phyloP scores from a whole-genome alignment of 2,113 vertebrate genomes.

The Megaceryle torquata region DNA sequence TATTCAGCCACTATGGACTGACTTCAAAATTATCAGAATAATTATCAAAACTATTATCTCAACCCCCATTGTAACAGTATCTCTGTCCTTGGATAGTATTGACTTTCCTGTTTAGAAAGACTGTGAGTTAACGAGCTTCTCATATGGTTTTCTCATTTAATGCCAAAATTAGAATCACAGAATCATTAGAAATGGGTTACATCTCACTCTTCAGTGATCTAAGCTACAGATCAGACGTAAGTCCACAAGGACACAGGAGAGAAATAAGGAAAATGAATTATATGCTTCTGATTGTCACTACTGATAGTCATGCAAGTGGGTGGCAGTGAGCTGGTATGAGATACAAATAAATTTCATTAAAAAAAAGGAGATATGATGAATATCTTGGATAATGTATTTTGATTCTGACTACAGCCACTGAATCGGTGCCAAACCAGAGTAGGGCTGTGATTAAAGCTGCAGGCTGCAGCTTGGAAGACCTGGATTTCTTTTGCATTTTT shows the following conservation, averaged over 20 bases:
- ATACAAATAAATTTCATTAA: not conserved
- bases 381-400: not conserved
- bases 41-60: not conserved
- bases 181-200: not conserved
- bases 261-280: slow-evolving; percentile 1
- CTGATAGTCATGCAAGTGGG: not conserved
- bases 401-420: not conserved
- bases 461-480: not conserved
- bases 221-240: not conserved
- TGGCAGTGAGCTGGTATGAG: not conserved
- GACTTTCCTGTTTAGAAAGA: not conserved
- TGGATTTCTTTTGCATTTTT: slow-evolving; percentile 35
- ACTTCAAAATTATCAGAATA: not conserved
- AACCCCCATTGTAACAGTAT: not conserved
- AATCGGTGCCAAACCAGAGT: not conserved
- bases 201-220: not conserved
- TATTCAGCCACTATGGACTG: not conserved
- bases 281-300: not conserved
- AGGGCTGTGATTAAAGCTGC: slow-evolving; percentile 12
- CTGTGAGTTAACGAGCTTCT: not conserved
- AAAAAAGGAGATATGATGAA: not conserved
- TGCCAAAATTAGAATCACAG: not conserved
- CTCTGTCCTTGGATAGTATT: not conserved
- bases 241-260: not conserved
- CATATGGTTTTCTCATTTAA: not conserved